Conservation (phyloP, 2,888 invertebrate species). For the Scelioninae gen. 1 region DNA sequence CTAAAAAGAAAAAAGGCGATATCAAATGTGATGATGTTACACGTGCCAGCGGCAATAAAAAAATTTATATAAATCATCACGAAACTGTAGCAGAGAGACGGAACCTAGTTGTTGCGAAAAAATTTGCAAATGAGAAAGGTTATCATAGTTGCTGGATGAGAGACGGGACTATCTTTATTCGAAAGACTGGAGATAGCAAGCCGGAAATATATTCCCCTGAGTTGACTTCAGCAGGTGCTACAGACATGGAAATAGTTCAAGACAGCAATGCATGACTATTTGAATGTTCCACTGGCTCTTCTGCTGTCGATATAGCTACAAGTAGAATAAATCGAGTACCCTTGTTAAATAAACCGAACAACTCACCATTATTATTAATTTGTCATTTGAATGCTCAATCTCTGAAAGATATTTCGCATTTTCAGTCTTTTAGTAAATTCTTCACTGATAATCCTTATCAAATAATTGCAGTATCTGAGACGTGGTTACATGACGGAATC, state of each 20-base stretch:
- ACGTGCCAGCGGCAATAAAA: too few species aligned
- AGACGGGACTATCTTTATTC: not conserved
- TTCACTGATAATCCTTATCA: not conserved
- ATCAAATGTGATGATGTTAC: not conserved
- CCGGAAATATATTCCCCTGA: too few species aligned
- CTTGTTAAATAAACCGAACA: not conserved
- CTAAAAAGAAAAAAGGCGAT: not conserved
- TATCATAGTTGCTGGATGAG: conserved; percentile 3
- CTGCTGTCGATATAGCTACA: too few species aligned
- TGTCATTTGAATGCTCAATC: conserved; percentile 40
- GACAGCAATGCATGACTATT: too few species aligned
- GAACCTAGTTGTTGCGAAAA: not conserved
- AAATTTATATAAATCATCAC: conserved; percentile 8
- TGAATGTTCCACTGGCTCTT: too few species aligned
- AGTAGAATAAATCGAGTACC: too few species aligned
- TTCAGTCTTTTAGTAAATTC: not conserved
- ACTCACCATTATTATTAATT: not conserved
- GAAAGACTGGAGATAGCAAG: not conserved
- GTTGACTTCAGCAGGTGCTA: too few species aligned
- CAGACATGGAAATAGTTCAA: too few species aligned
- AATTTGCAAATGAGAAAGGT: not conserved
- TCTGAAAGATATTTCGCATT: not conserved
- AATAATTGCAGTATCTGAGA: conserved; percentile 23
- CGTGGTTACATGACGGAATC: conserved; percentile 18
- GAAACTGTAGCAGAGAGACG: conserved; percentile 11